A percentile compares a stretch with the other conserved stretches of the same genome.
Evolutionary conservation across 2,888 invertebrate genomes (phyloP).

Genomic region (Tenthredo scrophulariae): DNA sequence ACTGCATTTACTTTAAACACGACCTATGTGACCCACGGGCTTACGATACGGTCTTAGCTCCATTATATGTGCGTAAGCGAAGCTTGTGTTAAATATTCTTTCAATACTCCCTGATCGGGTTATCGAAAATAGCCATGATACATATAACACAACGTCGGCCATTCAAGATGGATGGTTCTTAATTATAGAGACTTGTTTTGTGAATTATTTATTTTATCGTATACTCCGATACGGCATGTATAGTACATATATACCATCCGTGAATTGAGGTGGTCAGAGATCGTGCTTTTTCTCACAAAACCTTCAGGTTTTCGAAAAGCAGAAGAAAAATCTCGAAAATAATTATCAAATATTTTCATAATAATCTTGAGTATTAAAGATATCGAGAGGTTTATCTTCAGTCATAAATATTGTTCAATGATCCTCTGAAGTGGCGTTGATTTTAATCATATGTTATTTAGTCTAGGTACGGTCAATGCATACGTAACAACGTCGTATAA

Average conservation of each 20-base stretch:
- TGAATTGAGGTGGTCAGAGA: neutral
- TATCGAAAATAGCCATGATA: constrained; percentile 2
- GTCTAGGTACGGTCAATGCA: neutral
- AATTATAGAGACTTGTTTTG: constrained; percentile 7
- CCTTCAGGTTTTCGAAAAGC: neutral
- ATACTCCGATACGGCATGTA: neutral
- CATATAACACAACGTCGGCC: neutral
- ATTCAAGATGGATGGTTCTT: constrained; percentile 9
- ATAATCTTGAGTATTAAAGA: too few species aligned
- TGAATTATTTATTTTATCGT: constrained; percentile 14
- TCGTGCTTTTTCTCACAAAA: neutral
- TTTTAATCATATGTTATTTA: neutral
- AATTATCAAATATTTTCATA: neutral
- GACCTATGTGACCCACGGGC: constrained; percentile 11
- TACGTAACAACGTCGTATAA: neutral
- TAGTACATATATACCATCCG: neutral
- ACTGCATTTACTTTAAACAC: constrained; percentile 17
- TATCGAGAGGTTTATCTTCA: neutral
- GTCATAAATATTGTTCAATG: neutral
- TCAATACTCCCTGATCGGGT: constrained; percentile 29
- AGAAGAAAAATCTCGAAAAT: neutral
- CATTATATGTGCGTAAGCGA: neutral
- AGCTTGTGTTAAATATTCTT: neutral
- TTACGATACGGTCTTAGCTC: neutral
- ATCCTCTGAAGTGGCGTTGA: neutral